Evolutionary conservation across 92 coral and sea anemone genomes (phyloP).

Genomic region (Pocillopora grandis): DNA sequence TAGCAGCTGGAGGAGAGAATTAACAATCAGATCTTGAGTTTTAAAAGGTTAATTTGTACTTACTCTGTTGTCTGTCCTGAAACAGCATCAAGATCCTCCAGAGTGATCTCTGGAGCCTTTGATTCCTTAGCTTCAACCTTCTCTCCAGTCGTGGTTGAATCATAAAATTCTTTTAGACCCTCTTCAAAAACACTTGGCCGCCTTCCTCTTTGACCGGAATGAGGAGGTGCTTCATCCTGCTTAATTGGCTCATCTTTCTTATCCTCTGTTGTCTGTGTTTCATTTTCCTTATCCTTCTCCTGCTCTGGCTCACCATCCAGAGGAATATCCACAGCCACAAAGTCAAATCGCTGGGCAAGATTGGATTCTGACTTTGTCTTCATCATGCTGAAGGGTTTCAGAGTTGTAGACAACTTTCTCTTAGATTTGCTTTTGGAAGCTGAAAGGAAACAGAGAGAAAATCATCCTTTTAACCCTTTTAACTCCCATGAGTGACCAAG

Average conservation of each 20-base stretch:
- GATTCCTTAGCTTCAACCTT: constrained; percentile 1
- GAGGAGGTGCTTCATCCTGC: background rate
- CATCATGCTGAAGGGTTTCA: constrained; percentile 76
- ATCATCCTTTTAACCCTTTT: background rate
- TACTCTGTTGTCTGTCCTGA: constrained; percentile 86
- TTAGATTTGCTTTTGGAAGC: constrained; percentile 57
- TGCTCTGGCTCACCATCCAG: constrained; percentile 50
- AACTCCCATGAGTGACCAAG: background rate
- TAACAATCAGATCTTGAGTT: too few relatives aligned
- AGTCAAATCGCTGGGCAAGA: constrained; percentile 65
- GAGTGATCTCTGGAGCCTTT: constrained; percentile 57
- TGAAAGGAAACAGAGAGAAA: constrained; percentile 1
- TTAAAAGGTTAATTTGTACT: constrained; percentile 13
- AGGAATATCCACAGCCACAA: constrained; percentile 78
- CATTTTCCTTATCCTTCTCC: constrained; percentile 29
- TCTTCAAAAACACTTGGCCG: constrained; percentile 66
- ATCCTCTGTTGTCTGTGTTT: background rate
- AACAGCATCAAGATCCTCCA: constrained; percentile 85
- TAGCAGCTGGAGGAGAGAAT: too few relatives aligned
- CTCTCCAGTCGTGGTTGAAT: constrained; percentile 25
- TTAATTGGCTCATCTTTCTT: background rate
- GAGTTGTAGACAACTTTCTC: constrained; percentile 50
- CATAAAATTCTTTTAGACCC: constrained; percentile 72
- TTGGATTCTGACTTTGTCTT: constrained; percentile 86
- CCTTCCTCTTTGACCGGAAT: constrained; percentile 18